Evolutionary conservation across 2,888 invertebrate genomes (phyloP), one percentile per base, ranked within the genome.

Genomic region (Diplolepis rosae): DNA sequence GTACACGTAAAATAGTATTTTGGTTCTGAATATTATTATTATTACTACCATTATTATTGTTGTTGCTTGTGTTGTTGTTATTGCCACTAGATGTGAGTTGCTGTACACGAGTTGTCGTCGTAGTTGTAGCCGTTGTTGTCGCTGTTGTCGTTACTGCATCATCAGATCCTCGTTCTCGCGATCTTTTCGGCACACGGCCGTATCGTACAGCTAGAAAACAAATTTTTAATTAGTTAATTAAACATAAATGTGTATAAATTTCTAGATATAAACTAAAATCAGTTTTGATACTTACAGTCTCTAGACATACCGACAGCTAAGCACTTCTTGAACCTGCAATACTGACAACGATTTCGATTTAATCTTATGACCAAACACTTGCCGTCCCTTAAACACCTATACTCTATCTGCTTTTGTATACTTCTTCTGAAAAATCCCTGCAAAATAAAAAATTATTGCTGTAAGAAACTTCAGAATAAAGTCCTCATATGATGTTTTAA

Each of bases 361-460:
- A 97, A 92, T 83, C 98, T 92, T 89, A 97, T 97, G 73, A 98
- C 97, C 85, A 96, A 91, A 89, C 98, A 98, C 92, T 97, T 96
- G 83, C 97, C 96, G 91, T 97, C 97, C 78, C 97, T 92, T 83
- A 98, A 91, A 89, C 98, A 98, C 85, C 97, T 93, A 90, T 98
- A 98, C 89, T 98, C 98, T 86, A 98, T 98, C 90, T 98, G 97
- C 89, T 98, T 97, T 90, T 98, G 98, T 85, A 98, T 98, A 89
- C 97, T 97, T 77, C 98, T 92, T 73, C 98, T 93, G 91, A 98
- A 98, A 92, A 98, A 98, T 75, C 98, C 98, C 97, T 98, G 91
- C 15, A 90, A 90, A 75, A 39, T 30, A 30, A 45, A 18, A 65
- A 61, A n/a, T 22, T 61, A 15, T 1, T 48, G 51, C 30, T 30